Evolutionary conservation across 2,113 vertebrate species (phyloP).

Genomic region (Atrichornis clamosus): DNA sequence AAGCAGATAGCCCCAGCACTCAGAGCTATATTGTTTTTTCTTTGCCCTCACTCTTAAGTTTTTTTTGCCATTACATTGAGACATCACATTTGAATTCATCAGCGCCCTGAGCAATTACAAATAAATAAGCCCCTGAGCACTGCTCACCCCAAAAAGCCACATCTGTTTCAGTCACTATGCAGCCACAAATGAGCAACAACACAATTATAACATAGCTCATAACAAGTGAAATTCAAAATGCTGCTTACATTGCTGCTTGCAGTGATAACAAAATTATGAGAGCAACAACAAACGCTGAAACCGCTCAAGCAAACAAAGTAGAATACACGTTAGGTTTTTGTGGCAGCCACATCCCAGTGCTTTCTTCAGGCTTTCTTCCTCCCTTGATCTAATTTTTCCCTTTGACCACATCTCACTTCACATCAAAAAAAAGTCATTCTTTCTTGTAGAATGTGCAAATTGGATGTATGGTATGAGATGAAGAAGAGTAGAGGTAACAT

Average conservation of each 20-base stretch:
- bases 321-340: background rate
- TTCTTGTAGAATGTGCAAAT: conserved; percentile 33
- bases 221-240: conserved; percentile 14
- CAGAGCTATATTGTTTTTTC: background rate
- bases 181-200: background rate
- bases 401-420: conserved; percentile 42
- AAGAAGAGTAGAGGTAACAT: background rate
- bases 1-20: background rate
- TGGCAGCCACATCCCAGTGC: background rate
- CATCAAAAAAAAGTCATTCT: conserved; percentile 22
- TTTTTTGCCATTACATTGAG: background rate
- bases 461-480: background rate
- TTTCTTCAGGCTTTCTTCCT: background rate
- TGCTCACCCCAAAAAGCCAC: conserved; percentile 10
- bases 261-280: conserved; percentile 33
- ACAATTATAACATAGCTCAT: background rate
- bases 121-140: background rate
- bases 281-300: conserved; percentile 30
- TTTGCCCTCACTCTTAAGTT: background rate
- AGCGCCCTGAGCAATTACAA: background rate
- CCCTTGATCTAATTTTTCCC: conserved; percentile 20
- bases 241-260: conserved; percentile 12
- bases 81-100: background rate
- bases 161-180: background rate
- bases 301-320: background rate